phyloP scores from a whole-genome alignment of 2,113 vertebrate species.

The Poecile atricapillus region DNA sequence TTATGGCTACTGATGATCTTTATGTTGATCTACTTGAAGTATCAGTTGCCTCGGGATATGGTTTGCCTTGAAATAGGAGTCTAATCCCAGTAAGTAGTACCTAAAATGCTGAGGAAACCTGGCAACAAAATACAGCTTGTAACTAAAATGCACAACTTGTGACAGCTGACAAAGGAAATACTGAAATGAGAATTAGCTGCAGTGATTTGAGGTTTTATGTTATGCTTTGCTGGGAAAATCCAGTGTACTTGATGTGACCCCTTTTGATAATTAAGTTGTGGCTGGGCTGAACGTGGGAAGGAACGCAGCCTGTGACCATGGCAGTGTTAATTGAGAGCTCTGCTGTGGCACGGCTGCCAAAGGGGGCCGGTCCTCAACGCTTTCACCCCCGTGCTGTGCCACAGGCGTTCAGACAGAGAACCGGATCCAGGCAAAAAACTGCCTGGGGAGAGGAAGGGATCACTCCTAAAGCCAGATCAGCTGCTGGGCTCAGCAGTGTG shows the following conservation, averaged over 20 bases:
- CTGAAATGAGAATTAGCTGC: background rate
- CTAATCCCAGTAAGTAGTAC: background rate
- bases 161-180: background rate
- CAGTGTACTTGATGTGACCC: background rate
- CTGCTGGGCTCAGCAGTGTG: accelerated
- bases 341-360: background rate
- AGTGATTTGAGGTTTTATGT: background rate
- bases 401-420: accelerated
- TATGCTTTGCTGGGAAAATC: background rate
- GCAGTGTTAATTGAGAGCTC: background rate
- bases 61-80: background rate
- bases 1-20: background rate
- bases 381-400: background rate
- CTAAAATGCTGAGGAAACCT: background rate
- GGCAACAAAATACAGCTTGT: conserved; percentile 7
- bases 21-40: background rate
- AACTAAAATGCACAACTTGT: background rate
- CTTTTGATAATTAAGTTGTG: background rate
- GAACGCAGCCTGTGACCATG: background rate
- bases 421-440: background rate
- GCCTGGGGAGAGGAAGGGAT: background rate
- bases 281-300: background rate
- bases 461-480: background rate
- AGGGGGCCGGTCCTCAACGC: background rate
- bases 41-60: background rate